A percentile compares a stretch with the other conserved stretches of the same genome.
These are phyloP conservation scores for Gymnoscopelus microlampas DNA, from an alignment of 2,797 vertebrate genomes.

Conservation along the genomic window DNA sequence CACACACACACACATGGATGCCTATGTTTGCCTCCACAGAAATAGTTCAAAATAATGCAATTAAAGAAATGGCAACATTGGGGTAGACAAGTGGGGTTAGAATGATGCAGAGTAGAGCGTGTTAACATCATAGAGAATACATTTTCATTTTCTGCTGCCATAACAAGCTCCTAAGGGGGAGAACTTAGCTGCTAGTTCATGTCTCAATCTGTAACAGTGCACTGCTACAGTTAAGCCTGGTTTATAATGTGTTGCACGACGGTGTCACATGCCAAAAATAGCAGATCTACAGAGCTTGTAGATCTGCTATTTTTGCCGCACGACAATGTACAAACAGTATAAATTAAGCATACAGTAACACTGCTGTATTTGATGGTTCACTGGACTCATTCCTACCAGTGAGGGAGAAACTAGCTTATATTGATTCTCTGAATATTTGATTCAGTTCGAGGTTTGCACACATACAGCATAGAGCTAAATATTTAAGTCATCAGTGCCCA, in stretches of 20 bases:
- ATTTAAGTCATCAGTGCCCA: slow-evolving; percentile 14
- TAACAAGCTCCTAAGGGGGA: slow-evolving; percentile 37
- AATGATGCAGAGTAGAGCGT: slow-evolving; percentile 6
- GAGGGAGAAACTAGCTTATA: slow-evolving; percentile 64
- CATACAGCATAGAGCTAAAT: background rate
- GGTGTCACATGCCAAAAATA: background rate
- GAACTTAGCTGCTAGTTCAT: slow-evolving; percentile 13
- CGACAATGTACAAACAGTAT: too few relatives aligned
- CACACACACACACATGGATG: slow-evolving; percentile 22
- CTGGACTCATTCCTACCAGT: background rate
- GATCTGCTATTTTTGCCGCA: too few relatives aligned
- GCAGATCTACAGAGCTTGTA: too few relatives aligned
- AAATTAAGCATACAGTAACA: too few relatives aligned
- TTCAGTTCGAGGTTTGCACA: slow-evolving; percentile 23
- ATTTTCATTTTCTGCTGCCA: slow-evolving; percentile 21
- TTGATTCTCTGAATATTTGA: slow-evolving; percentile 51
- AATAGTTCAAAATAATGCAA: slow-evolving; percentile 40
- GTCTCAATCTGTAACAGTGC: slow-evolving; percentile 22
- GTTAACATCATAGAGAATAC: slow-evolving; percentile 29
- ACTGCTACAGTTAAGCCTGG: slow-evolving; percentile 4
- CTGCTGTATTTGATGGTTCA: too few relatives aligned
- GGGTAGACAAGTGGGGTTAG: background rate
- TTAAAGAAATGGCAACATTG: background rate
- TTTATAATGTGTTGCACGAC: slow-evolving; percentile 25
- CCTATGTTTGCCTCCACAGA: slow-evolving; percentile 21